Base-by-base conservation (phyloP, 2,888 invertebrate genomes). In the Choristoneura rosaceana region DNA sequence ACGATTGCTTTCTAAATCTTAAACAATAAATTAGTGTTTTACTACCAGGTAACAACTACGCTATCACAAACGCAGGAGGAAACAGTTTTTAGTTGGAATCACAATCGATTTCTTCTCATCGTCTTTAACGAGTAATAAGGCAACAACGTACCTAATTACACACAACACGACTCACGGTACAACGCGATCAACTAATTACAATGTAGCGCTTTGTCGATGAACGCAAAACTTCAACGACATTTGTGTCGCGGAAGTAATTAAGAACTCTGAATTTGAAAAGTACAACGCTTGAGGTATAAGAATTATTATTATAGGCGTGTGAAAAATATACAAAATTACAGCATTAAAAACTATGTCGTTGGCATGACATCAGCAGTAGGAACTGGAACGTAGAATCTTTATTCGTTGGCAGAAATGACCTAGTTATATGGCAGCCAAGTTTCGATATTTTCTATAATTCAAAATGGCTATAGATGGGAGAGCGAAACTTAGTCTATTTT, bases 301-400 rank as follows among this genome's bases (percentile, higher is more conserved):
- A 41, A 63, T 63, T 41, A 55, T 71, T 17, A 3, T 55, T 67
- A 63, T 58, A 50, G 9, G 50, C 47, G 62, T 67, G 67, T 45
- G 71, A 70, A 67, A 43, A 68, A 59, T 55, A 58, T 55, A 71
- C 66, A 58, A 74, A 74, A 69, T 73, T 60, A 59, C 69, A n/a
- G 43, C 45, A 73, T 45, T 45, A 47, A 60, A 25, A 71, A 71
- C 62, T 68, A 59, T 71, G 71, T 41, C 67, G 58, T n/a, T 34
- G n/a, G 38, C n/a, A 12, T 71, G 58, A 58, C 66, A 71, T 61
- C 71, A 62, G 61, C 61, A 43, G 59, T 50, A 33, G 41, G 64
- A 65, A 65, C 70, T 67, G 14, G 65, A 64, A 60, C 59, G 50
- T 50, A 25, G 65, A 63, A 58, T 47, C 47, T 45, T 60, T 60